phyloP scores from a whole-genome alignment of 64 coral and sea anemone genomes.

The Pachyseris speciosa region DNA sequence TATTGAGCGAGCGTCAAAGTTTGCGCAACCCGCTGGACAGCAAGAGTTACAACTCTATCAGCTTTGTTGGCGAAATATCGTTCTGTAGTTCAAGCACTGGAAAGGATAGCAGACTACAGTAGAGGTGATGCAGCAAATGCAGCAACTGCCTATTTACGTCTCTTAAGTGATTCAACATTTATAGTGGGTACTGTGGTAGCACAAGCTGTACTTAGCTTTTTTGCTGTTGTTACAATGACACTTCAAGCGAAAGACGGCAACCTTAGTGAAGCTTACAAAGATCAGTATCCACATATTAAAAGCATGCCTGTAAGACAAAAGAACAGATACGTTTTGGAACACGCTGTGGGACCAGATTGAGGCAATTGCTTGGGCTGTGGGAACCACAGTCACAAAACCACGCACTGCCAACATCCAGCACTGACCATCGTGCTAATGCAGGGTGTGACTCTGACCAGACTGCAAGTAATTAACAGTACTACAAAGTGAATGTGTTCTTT shows the following conservation, averaged over 20 bases:
- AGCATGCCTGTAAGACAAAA: background rate
- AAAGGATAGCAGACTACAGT: conserved; percentile 48
- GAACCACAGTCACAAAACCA: background rate
- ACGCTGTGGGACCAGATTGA: background rate
- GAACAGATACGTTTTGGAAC: conserved; percentile 9
- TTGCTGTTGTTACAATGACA: conserved; percentile 46
- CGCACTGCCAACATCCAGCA: background rate
- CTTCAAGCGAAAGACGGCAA: conserved; percentile 43
- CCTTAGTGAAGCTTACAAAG: conserved; percentile 16
- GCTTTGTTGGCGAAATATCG: conserved; percentile 35
- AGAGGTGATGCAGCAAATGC: conserved; percentile 32
- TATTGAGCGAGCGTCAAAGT: background rate
- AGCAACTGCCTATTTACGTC: conserved; percentile 29
- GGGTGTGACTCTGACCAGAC: background rate
- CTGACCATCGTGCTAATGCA: background rate
- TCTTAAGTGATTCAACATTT: conserved; percentile 44
- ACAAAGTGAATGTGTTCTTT: background rate
- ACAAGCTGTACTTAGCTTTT: conserved; percentile 47
- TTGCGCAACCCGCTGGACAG: conserved; percentile 38
- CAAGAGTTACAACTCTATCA: conserved; percentile 48
- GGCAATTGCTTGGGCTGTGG: background rate
- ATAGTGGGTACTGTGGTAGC: conserved; percentile 41
- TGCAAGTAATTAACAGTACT: background rate
- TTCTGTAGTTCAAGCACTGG: conserved; percentile 49
- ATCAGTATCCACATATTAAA: conserved; percentile 10